Base-by-base conservation (phyloP, 2,888 invertebrate genomes). In the Teleogryllus oceanicus region DNA sequence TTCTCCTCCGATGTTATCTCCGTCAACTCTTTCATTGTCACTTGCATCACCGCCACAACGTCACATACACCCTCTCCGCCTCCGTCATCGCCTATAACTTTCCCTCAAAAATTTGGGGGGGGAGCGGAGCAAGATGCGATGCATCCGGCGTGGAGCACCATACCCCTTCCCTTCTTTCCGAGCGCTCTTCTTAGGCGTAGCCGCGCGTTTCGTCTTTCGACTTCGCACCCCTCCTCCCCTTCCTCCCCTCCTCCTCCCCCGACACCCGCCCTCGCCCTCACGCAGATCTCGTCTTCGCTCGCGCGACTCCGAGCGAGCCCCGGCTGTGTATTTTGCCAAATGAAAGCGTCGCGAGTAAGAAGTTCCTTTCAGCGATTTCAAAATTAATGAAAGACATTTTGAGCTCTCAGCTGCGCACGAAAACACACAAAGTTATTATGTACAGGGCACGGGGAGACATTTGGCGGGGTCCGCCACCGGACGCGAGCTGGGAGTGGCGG, bases 321-420 rank as follows among this genome's bases (percentile, higher is more conserved):
- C 62, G 62, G 18, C 62, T 62, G 18, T 62, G 18, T 62, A 62
- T 62, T 62, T 62, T 62, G 62, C 16, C 62, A 62, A 62, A 62
- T 62, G 62, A 62, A 62, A 62, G 62, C 62, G 62, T 62, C 62
- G 62, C 62, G 62, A 62, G 16, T 62, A 62, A 13, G 16, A 62
- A 62, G 62, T 62, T 62, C 62, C 62, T 62, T 62, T 62, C 62
- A 62, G 18, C 62, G 24, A 62, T 62, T 62, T 62, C 62, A 18
- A 62, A 62, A 62, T 62, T 62, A 62, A 62, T 62, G 62, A 62
- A 62, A 62, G 62, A 62, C 62, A 62, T 62, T 62, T 62, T 62
- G 16, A 62, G 62, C 62, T 62, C 62, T 62, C 62, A 62, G 62
- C 62, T 62, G 62, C 62, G 13, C 62, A 2, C 62, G 62, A 62